phyloP scores from a whole-genome alignment of 2,113 vertebrate species.

The Microcebus tavaratra region DNA sequence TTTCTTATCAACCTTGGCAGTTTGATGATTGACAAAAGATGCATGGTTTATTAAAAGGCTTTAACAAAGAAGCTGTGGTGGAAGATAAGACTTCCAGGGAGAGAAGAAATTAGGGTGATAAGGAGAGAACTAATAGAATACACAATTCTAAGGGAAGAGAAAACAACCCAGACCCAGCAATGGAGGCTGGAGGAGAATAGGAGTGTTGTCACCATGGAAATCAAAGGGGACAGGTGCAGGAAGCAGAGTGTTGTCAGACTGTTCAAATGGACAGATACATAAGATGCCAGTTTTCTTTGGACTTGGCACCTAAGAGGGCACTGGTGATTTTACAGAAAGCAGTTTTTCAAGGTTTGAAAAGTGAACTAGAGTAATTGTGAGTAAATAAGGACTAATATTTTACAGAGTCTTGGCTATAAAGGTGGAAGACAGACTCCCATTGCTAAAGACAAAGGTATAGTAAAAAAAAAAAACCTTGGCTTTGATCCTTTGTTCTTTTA shows the following conservation, averaged over 20 bases:
- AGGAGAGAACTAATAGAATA: neutral
- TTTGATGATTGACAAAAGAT: neutral
- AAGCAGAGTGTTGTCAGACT: neutral
- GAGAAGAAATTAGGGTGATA: neutral
- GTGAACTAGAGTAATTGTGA: neutral
- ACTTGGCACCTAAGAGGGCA: neutral
- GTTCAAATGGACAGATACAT: neutral
- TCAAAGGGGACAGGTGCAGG: too few relatives aligned
- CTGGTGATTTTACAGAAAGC: neutral
- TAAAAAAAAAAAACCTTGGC: neutral
- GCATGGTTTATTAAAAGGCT: neutral
- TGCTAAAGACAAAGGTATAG: neutral
- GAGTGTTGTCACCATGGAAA: neutral
- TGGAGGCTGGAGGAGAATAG: neutral
- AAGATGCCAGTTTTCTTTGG: neutral
- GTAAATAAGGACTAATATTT: neutral
- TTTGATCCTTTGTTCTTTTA: neutral
- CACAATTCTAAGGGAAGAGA: neutral
- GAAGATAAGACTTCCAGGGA: neutral
- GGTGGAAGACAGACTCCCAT: neutral
- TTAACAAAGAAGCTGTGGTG: neutral
- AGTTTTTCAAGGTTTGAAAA: neutral
- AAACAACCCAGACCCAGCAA: neutral
- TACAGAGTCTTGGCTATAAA: neutral
- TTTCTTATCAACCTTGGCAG: neutral